These are phyloP conservation scores for Acronicta aceris DNA, from an alignment of 2,888 invertebrate genomes.

Conservation along the genomic window DNA sequence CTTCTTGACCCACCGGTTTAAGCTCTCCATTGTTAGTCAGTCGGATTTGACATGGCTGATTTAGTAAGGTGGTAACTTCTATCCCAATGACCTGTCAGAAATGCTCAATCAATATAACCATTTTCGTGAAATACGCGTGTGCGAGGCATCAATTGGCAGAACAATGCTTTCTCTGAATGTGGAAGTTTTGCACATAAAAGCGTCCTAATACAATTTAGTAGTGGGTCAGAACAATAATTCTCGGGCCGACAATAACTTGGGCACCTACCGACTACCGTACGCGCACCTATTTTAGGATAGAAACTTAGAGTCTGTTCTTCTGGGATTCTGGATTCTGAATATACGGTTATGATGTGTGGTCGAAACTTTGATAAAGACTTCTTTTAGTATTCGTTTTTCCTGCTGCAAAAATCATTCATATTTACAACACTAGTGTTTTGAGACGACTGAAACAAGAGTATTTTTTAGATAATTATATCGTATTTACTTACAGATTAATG, in stretches of 20 bases:
- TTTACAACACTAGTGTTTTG: too few relatives aligned
- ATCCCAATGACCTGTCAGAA: constrained; percentile 9
- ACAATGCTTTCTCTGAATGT: constrained; percentile 49
- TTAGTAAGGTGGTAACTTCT: background rate
- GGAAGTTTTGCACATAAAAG: constrained; percentile 48
- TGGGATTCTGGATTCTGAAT: constrained; percentile 8
- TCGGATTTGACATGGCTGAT: too few relatives aligned
- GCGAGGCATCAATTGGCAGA: constrained; percentile 41
- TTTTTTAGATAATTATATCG: too few relatives aligned
- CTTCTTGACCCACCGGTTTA: too few relatives aligned
- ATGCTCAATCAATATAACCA: constrained; percentile 12
- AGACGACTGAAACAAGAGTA: too few relatives aligned
- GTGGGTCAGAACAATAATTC: constrained; percentile 52
- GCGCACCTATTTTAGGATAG: constrained; percentile 23
- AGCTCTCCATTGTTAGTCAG: too few relatives aligned
- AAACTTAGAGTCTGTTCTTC: constrained; percentile 4
- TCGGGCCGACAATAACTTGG: constrained; percentile 44
- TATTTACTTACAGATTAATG: too few relatives aligned
- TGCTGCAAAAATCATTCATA: too few relatives aligned
- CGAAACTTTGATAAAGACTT: background rate
- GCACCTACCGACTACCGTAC: constrained; percentile 26
- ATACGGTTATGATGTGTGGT: background rate
- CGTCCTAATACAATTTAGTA: constrained; percentile 49
- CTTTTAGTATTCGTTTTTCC: too few relatives aligned
- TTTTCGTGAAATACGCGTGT: constrained; percentile 25